Evolutionary conservation across 2,797 vertebrate species (phyloP).

Genomic region (Benthosema pterotum): DNA sequence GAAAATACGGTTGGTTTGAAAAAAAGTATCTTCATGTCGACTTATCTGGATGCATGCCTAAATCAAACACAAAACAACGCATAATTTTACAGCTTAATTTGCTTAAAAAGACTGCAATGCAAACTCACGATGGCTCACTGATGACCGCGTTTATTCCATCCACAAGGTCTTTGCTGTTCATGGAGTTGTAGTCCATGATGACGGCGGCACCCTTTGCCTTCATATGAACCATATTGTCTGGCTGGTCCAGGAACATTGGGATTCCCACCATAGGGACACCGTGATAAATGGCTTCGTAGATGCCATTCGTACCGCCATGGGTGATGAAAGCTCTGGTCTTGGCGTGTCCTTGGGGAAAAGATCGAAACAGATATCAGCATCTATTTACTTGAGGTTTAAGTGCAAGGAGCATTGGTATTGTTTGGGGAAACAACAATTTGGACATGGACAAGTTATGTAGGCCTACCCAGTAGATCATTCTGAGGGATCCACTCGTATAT

Average conservation of each 20-base stretch:
- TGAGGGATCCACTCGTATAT: slow-evolving; percentile 92
- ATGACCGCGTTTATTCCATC: slow-evolving; percentile 77
- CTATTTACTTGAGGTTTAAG: neutral
- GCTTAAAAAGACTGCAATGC: neutral
- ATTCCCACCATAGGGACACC: slow-evolving; percentile 90
- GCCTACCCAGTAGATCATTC: slow-evolving; percentile 91
- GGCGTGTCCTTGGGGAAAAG: slow-evolving; percentile 81
- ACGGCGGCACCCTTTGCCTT: slow-evolving; percentile 84
- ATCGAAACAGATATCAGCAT: slow-evolving; percentile 2
- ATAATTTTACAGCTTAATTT: neutral
- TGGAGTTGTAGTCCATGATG: slow-evolving; percentile 50
- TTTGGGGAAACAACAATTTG: neutral
- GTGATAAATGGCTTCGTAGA: slow-evolving; percentile 94
- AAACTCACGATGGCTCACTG: slow-evolving; percentile 67
- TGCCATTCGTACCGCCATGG: slow-evolving; percentile 86
- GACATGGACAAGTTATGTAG: neutral
- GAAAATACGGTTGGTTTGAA: no score
- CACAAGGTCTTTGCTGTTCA: slow-evolving; percentile 72
- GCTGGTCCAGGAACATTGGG: slow-evolving; percentile 89
- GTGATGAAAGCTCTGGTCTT: slow-evolving; percentile 87
- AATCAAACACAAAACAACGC: slow-evolving; percentile 4
- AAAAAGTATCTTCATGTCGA: no score
- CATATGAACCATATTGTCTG: slow-evolving; percentile 86
- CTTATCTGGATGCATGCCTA: no score
- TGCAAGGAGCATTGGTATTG: neutral